Evolutionary conservation across 2,888 invertebrate species (phyloP).

Genomic region (Coleophora flavipennella): DNA sequence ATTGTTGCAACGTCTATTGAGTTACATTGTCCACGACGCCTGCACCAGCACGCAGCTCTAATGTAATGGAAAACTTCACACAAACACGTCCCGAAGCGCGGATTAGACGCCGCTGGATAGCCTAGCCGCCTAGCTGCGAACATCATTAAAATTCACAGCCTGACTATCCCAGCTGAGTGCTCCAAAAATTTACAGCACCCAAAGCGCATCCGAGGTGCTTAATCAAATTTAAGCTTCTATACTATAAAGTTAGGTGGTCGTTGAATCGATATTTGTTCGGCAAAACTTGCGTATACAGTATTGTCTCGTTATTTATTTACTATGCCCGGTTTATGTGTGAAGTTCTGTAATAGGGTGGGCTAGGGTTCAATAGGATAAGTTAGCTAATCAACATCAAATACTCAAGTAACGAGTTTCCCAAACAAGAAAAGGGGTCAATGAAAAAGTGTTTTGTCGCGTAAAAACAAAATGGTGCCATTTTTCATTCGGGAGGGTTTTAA

Average conservation of each 20-base stretch:
- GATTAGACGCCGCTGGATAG: constrained; percentile 37
- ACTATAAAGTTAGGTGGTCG: too few relatives aligned
- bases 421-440: constrained; percentile 9
- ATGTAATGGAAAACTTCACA: constrained; percentile 62
- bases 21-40: constrained; percentile 4
- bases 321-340: background rate
- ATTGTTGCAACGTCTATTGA: too few relatives aligned
- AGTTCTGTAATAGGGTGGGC: background rate
- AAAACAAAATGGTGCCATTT: constrained; percentile 33
- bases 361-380: background rate
- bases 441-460: constrained; percentile 18
- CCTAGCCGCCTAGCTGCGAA: constrained; percentile 3
- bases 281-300: too few relatives aligned
- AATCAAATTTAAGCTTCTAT: constrained; percentile 25
- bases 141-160: constrained; percentile 53
- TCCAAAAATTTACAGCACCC: constrained; percentile 24
- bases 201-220: constrained; percentile 20
- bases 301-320: background rate
- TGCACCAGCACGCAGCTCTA: constrained; percentile 32
- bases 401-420: constrained; percentile 2
- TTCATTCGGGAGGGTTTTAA: constrained; percentile 39
- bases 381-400: background rate
- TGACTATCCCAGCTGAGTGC: constrained; percentile 15
- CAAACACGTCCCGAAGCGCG: constrained; percentile 43
- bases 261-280: too few relatives aligned